phyloP scores from a whole-genome alignment of 1,140 invertebrate species.

The Dinothrombium tinctorium region DNA sequence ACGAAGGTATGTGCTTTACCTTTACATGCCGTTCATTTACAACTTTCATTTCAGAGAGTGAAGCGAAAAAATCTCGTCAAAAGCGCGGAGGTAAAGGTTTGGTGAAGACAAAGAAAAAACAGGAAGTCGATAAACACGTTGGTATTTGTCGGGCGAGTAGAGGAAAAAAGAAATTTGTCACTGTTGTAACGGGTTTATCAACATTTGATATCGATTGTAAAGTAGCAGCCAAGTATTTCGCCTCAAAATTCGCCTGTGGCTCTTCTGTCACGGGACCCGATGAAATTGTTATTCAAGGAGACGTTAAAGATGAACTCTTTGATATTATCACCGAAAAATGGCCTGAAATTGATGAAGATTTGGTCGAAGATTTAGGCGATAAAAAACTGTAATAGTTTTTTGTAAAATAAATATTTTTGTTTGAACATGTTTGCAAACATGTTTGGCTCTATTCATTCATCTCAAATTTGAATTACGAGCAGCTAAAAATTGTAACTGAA shows the following conservation, averaged over 20 bases:
- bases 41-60: slow-evolving; percentile 20
- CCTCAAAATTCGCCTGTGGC: slow-evolving; percentile 90
- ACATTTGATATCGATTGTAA: slow-evolving; percentile 93
- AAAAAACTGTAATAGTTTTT: slow-evolving; percentile 27
- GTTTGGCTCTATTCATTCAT: no score
- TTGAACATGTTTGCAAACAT: no score
- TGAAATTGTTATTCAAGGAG: slow-evolving; percentile 97
- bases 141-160: slow-evolving; percentile 66
- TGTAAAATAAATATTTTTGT: no score
- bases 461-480: no score
- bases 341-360: slow-evolving; percentile 44
- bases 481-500: no score
- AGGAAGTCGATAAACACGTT: slow-evolving; percentile 42
- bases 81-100: slow-evolving; percentile 69
- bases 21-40: background rate
- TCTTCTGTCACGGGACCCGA: slow-evolving; percentile 94
- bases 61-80: slow-evolving; percentile 47
- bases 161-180: slow-evolving; percentile 97
- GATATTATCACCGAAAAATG: slow-evolving; percentile 95
- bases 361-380: slow-evolving; percentile 31
- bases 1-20: slow-evolving; percentile 25
- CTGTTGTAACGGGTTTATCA: slow-evolving; percentile 42
- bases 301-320: slow-evolving; percentile 90
- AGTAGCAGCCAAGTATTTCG: slow-evolving; percentile 92
- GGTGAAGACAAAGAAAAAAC: slow-evolving; percentile 64